These are phyloP conservation scores for Volucella bombylans DNA, from an alignment of 2,888 invertebrate genomes.

Conservation along the genomic window DNA sequence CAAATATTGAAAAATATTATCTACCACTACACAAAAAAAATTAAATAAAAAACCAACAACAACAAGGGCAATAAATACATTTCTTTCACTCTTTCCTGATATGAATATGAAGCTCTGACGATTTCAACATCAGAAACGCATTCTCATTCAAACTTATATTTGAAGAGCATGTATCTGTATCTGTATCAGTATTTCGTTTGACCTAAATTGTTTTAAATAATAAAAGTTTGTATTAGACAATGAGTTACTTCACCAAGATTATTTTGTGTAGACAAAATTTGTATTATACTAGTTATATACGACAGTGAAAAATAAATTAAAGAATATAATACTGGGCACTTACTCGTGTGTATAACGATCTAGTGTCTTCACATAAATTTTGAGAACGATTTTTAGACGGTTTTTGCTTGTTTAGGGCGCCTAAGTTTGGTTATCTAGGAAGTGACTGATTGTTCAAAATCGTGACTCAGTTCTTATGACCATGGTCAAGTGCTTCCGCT, in stretches of 20 bases:
- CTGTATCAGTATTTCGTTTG: constrained; percentile 11
- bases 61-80: constrained; percentile 3
- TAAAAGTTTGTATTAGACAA: constrained; percentile 6
- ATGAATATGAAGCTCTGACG: constrained; percentile 24
- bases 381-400: no score
- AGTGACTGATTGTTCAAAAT: no score
- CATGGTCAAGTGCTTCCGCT: no score
- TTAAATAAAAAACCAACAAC: no score
- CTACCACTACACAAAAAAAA: constrained; percentile 50
- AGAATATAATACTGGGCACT: no score
- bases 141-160: constrained; percentile 21
- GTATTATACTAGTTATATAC: background rate
- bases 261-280: background rate
- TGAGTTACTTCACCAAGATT: constrained; percentile 5
- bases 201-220: constrained; percentile 43
- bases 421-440: no score
- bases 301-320: no score
- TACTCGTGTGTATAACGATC: no score
- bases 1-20: constrained; percentile 43
- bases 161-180: background rate
- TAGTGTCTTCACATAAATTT: no score
- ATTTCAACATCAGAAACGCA: constrained; percentile 63
- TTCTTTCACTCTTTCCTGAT: constrained; percentile 3
- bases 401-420: no score
- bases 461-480: no score